A percentile compares a stretch with the other conserved stretches of the same genome.
Conservation (phyloP, 30 jellyfish, hydroid and myxozoan species). For the Pseudorhiza aurosa region DNA sequence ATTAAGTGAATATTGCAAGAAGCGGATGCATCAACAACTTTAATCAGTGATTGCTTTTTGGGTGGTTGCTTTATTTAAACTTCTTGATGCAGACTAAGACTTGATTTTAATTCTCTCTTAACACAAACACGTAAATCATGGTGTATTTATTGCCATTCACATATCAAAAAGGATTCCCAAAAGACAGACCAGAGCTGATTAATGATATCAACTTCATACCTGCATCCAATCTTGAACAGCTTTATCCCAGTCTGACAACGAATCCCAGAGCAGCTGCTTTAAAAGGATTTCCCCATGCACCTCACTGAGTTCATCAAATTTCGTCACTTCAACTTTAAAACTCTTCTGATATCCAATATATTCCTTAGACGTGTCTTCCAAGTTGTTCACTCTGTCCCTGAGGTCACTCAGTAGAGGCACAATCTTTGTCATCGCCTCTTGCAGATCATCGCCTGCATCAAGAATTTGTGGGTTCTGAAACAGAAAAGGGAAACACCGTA, state of each 20-base stretch:
- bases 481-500: too few relatives aligned
- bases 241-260: constrained; percentile 90
- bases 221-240: constrained; percentile 76
- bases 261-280: constrained; percentile 95
- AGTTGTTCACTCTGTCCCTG: constrained; percentile 68
- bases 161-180: too few relatives aligned
- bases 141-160: too few relatives aligned
- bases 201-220: constrained; percentile 72
- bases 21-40: too few relatives aligned
- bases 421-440: constrained; percentile 60
- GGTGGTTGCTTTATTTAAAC: too few relatives aligned
- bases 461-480: constrained; percentile 87
- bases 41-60: too few relatives aligned
- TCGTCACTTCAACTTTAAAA: constrained; percentile 97
- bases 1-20: too few relatives aligned
- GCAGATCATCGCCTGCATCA: constrained; percentile 76
- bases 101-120: too few relatives aligned
- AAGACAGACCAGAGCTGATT: too few relatives aligned
- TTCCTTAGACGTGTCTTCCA: constrained; percentile 69
- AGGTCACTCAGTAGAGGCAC: constrained; percentile 58
- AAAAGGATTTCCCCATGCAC: constrained; percentile 83
- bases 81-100: too few relatives aligned
- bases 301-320: constrained; percentile 92
- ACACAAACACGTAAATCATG: too few relatives aligned
- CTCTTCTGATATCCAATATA: constrained; percentile 89